These are phyloP conservation scores for Pygoscelis adeliae DNA, from an alignment of 2,113 vertebrate genomes.

Conservation along the genomic window DNA sequence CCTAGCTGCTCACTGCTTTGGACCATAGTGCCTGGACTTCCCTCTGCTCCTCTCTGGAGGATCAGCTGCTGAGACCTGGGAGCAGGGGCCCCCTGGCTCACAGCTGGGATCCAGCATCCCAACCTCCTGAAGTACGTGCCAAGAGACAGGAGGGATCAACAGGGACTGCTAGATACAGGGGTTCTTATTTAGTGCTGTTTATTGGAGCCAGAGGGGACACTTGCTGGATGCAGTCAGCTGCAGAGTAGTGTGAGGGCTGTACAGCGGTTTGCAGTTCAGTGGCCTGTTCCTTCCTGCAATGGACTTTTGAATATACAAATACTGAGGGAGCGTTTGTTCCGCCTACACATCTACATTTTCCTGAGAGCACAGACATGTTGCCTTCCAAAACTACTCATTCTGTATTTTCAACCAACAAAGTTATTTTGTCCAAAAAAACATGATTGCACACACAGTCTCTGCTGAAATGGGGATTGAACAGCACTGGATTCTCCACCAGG, in stretches of 20 bases:
- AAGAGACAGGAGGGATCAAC: not conserved
- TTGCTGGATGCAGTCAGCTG: not conserved
- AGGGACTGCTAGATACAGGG: not conserved
- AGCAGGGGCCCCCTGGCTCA: not conserved
- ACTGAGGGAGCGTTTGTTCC: accelerated
- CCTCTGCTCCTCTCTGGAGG: not conserved
- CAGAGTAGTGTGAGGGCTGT: not conserved
- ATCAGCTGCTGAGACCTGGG: not conserved
- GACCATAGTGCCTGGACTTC: not conserved
- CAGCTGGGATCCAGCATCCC: not conserved
- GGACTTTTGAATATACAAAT: not conserved
- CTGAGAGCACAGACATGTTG: not conserved
- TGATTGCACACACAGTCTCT: not conserved
- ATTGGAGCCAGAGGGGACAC: not conserved
- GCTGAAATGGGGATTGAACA: not conserved
- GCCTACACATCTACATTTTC: not conserved
- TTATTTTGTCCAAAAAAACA: not conserved
- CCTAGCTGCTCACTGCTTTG: not conserved
- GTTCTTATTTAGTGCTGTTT: not conserved
- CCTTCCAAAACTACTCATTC: not conserved
- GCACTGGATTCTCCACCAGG: not conserved
- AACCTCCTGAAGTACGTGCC: not conserved
- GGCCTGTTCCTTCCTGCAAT: not conserved
- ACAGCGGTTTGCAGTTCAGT: not conserved
- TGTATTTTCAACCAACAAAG: not conserved